A percentile compares a stretch with the other conserved stretches of the same genome.
phyloP scores from a whole-genome alignment of 2,888 invertebrate species.

The Phyllotreta striolata region DNA sequence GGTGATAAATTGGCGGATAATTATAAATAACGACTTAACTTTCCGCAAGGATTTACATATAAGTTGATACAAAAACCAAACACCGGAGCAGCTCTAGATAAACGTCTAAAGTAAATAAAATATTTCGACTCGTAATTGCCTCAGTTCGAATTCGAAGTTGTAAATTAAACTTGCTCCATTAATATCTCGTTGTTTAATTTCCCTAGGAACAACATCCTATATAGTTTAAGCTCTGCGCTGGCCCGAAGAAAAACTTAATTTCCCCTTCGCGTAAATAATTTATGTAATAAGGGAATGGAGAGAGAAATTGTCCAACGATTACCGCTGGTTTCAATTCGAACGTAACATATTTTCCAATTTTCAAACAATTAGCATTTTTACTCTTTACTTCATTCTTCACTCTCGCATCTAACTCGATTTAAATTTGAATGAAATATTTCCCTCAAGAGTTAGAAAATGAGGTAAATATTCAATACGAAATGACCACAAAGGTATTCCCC shows the following conservation, averaged over 20 bases:
- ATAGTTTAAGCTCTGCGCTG: not conserved
- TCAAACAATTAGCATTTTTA: too few species aligned
- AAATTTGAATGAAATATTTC: conserved; percentile 7
- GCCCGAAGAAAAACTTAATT: conserved; percentile 14
- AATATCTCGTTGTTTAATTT: conserved; percentile 18
- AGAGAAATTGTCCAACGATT: not conserved
- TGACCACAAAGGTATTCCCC: conserved; percentile 14
- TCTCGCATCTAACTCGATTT: not conserved
- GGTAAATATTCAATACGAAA: conserved; percentile 13
- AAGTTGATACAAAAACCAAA: not conserved
- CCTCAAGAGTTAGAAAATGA: conserved; percentile 8
- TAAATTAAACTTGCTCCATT: conserved; percentile 16
- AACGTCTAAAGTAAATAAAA: conserved; percentile 16
- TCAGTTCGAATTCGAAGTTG: conserved; percentile 4
- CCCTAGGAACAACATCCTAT: conserved; percentile 14
- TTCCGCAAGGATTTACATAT: too few species aligned
- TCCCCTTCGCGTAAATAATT: conserved; percentile 5
- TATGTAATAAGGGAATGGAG: conserved; percentile 3
- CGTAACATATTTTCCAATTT: too few species aligned
- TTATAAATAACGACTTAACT: too few species aligned
- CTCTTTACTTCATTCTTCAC: too few species aligned
- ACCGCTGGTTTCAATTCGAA: not conserved
- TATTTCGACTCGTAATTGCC: conserved; percentile 8
- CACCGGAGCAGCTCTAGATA: not conserved
- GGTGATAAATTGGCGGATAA: too few species aligned